Evolutionary conservation across 64 coral and sea anemone species (phyloP), one percentile per base, ranked within the genome.

Genomic region (Orbicella faveolata): DNA sequence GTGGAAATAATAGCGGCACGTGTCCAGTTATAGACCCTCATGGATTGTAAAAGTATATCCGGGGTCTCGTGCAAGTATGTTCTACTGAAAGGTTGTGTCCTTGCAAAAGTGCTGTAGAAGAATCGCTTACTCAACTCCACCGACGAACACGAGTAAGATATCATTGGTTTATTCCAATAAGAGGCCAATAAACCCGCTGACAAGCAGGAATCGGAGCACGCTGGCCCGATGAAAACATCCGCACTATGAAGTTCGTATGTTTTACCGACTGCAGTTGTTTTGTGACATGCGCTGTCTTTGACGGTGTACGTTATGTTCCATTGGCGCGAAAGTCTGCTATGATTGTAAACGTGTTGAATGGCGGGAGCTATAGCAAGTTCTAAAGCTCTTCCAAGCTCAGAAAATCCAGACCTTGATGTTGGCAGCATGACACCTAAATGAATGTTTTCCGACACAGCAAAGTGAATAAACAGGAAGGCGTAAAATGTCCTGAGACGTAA

Each of bases 71-170:
- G 36, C 7, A 18, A 57, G 67, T 93, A 96, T 7, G 91, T 93
- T 70, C 91, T 62, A 39, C 91, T 96, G 52, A 92, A 96, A 9
- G 94, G 94, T 39, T 96, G 94, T 10, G 94, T 96, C 61, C 94
- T 62, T 6, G 94, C 90, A 76, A 96, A 96, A 7, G 94, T 93
- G n/a, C 18, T 21, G 72, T 90, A 96, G 65, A 73, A 78, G 1
- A n/a, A 15, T n/a, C 77, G 81, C 6, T 64, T 61, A 23, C 94
- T 92, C 17, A 96, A 85, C 62, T 93, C 94, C 20, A 87, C 34
- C 4, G 94, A 90, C 6, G 94, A 96, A 37, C 94, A 96, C 0
- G 94, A 79, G 30, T 93, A 96, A 1, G 94, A 96, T 23, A 96
- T 93, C 94, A 96, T 96, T 37, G 94, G 94, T 26, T 93, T 96